Evolutionary conservation across 2,888 invertebrate genomes (phyloP).

Genomic region (Elaeidobius kamerunicus): DNA sequence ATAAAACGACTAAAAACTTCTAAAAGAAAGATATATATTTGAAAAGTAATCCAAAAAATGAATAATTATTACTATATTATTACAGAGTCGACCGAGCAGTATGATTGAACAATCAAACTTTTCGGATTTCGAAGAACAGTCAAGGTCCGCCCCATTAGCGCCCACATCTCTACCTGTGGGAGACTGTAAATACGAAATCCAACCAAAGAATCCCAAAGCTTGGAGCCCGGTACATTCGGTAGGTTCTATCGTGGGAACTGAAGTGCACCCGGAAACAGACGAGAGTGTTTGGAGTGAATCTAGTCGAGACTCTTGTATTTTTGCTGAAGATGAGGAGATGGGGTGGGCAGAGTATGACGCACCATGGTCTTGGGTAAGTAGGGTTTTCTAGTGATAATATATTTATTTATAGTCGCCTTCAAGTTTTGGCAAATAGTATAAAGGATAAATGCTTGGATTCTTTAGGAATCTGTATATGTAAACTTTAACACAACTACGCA

Average conservation of each 20-base stretch:
- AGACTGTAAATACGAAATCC: slow-evolving; percentile 65
- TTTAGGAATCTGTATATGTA: too few species aligned
- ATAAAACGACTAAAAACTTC: too few species aligned
- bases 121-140: slow-evolving; percentile 66
- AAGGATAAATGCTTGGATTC: too few species aligned
- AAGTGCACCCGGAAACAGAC: slow-evolving; percentile 83
- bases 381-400: neutral
- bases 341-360: slow-evolving; percentile 80
- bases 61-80: slow-evolving; percentile 10
- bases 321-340: slow-evolving; percentile 75
- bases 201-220: slow-evolving; percentile 75
- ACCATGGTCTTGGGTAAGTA: slow-evolving; percentile 67
- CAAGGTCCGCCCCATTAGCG: slow-evolving; percentile 67
- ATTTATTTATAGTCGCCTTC: neutral
- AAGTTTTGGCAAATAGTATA: too few species aligned
- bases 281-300: slow-evolving; percentile 74
- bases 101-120: slow-evolving; percentile 57
- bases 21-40: too few species aligned
- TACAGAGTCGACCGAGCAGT: slow-evolving; percentile 52
- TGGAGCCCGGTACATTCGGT: slow-evolving; percentile 89
- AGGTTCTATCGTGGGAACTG: slow-evolving; percentile 78
- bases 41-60: too few species aligned
- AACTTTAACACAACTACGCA: too few species aligned
- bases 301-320: slow-evolving; percentile 70
- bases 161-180: slow-evolving; percentile 63